These are phyloP conservation scores for Aphidius ervi DNA, from an alignment of 1,140 invertebrate species.

Conservation along the genomic window DNA sequence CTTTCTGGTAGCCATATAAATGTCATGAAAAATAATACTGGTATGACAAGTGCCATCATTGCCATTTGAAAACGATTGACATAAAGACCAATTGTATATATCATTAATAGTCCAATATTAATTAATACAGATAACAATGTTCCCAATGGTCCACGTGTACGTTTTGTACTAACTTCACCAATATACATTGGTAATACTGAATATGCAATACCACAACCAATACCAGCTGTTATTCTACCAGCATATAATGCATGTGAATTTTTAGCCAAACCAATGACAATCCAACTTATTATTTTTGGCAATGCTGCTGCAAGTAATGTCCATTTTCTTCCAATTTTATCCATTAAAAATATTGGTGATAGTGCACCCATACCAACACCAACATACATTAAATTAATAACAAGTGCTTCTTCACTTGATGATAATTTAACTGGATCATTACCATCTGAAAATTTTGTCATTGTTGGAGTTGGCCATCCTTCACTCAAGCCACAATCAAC, in stretches of 20 bases:
- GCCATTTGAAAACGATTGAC: conserved; percentile 44
- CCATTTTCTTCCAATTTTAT: conserved; percentile 57
- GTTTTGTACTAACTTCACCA: conserved; percentile 58
- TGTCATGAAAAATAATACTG: conserved; percentile 50
- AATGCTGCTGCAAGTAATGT: conserved; percentile 53
- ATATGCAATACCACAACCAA: conserved; percentile 48
- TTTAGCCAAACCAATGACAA: conserved; percentile 49
- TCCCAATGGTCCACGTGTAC: conserved; percentile 57
- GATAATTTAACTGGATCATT: conserved; percentile 36
- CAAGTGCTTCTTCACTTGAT: conserved; percentile 35
- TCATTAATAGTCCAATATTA: conserved; percentile 57
- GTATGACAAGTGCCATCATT: conserved; percentile 44
- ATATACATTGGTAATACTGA: conserved; percentile 59
- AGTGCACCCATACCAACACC: conserved; percentile 45
- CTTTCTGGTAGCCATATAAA: conserved; percentile 54
- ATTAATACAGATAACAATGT: conserved; percentile 58
- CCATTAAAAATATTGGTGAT: conserved; percentile 53
- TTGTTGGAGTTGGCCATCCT: conserved; percentile 47
- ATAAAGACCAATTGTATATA: conserved; percentile 54
- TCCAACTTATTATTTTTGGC: conserved; percentile 58
- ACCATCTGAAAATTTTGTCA: conserved; percentile 41
- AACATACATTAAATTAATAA: conserved; percentile 47
- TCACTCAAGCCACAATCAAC: conserved; percentile 48
- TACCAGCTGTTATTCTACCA: conserved; percentile 53
- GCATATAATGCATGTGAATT: conserved; percentile 39